Percentiles rank a stretch among this genome's conserved stretches.
These are phyloP conservation scores for Zoanthus gigantus DNA, from an alignment of 92 coral and sea anemone species.

Conservation along the genomic window DNA sequence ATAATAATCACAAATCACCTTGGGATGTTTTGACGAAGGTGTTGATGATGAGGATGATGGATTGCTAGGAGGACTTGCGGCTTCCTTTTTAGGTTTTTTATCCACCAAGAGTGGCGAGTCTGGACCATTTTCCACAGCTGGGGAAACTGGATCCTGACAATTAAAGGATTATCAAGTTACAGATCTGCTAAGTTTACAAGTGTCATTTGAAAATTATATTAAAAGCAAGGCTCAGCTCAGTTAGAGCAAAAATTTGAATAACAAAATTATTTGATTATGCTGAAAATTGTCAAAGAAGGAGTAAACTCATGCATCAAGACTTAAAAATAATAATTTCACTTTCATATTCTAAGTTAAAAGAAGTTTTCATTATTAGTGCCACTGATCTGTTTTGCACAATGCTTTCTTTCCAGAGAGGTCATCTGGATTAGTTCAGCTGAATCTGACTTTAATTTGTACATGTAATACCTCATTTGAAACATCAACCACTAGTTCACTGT, in stretches of 20 bases:
- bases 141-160: constrained; percentile 89
- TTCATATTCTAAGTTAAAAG: neutral
- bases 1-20: constrained; percentile 25
- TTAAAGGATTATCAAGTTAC: neutral
- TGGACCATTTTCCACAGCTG: constrained; percentile 95
- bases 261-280: too few species aligned
- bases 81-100: constrained; percentile 90
- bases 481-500: constrained; percentile 97
- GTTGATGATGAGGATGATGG: constrained; percentile 95
- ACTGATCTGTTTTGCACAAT: neutral
- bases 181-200: too few species aligned
- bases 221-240: too few species aligned
- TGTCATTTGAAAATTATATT: too few species aligned
- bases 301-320: too few species aligned
- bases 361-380: neutral
- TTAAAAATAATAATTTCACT: too few species aligned
- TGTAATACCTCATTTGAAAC: constrained; percentile 49
- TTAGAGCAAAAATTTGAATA: too few species aligned
- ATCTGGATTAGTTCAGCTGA: neutral
- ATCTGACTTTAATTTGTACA: neutral
- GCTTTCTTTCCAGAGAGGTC: neutral
- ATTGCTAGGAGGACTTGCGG: constrained; percentile 85
- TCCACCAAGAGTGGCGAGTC: constrained; percentile 92
- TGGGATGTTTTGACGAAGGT: constrained; percentile 93
- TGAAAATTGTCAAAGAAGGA: too few species aligned